Base-by-base conservation (phyloP, 2,113 vertebrate genomes). In the Otis tarda region DNA sequence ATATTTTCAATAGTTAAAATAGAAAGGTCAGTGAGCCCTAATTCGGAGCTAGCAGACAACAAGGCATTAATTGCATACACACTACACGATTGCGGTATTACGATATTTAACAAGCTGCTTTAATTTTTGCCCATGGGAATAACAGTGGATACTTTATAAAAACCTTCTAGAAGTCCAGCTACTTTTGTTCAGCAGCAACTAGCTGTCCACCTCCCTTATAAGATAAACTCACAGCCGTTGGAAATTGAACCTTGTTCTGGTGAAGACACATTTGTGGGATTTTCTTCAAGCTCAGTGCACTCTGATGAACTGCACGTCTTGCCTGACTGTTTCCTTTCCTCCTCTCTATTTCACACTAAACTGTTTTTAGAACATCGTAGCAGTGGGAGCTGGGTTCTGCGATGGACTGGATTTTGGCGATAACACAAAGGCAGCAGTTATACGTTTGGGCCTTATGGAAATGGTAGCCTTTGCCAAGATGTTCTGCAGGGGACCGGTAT, bases 341-440 rank as follows among this genome's bases (percentile, higher is more conserved):
- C 41, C 33, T 78, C 47, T 57, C 0, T 37, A 1, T 65, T 64
- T 69, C 4, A 7, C 30, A 12, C 47, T 27, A 6, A 41, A 31
- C 49, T 27, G 6, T 12, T 47, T 79, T 10, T 9, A 99, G 98
- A 99, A 99, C 74, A 98, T 99, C 0, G 99, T 99, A 39, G 98
- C 99, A 0, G 98, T 99, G 4, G 98, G 98, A 1, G 99, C 98
- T 0, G 98, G 99, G 0, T 99, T 99, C 97, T 99, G 98, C 15
- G 99, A 99, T 1, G 99, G 98, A 4, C 96, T 99, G 19, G 96
- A 95, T 1, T 98, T 97, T 0, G 99, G 99, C 0, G 98, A 99
- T 86, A 99, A 99, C 76, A 99, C 99, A 15, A 99, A 99, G 96
- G 98, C 99, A 8, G 98, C 98, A 1, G 98, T 99, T 60, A 99